These are phyloP conservation scores for Pseudomugil tenellus DNA, from an alignment of 2,797 vertebrate species.

Conservation along the genomic window DNA sequence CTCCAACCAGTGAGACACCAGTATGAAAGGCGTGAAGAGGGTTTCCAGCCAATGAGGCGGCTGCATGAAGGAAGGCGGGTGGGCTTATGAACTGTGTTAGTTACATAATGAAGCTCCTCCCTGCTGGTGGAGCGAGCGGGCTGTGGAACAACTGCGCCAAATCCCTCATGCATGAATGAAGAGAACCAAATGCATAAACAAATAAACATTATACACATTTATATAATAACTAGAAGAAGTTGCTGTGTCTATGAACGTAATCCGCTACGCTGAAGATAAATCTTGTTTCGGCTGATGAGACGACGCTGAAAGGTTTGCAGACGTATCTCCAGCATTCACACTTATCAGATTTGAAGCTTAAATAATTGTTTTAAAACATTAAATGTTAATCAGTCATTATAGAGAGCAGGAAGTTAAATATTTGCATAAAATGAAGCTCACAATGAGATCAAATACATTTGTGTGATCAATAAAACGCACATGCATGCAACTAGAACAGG, in stretches of 20 bases:
- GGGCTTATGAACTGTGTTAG: conserved; percentile 73
- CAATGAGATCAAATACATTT: not conserved
- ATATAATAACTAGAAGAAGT: not conserved
- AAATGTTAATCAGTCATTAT: not conserved
- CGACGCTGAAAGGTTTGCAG: too few relatives aligned
- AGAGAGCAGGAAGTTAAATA: not conserved
- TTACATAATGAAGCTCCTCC: conserved; percentile 82
- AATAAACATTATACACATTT: not conserved
- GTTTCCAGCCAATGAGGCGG: conserved; percentile 64
- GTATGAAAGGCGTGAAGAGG: conserved; percentile 34
- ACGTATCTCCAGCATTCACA: too few relatives aligned
- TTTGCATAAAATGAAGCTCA: too few relatives aligned
- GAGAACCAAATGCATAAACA: not conserved
- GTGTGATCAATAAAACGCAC: not conserved
- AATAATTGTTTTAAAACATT: not conserved
- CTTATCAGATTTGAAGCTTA: not conserved
- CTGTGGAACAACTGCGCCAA: conserved; percentile 19
- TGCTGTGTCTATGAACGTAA: not conserved
- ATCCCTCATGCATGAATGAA: not conserved
- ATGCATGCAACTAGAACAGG: not conserved
- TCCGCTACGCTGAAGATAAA: too few relatives aligned
- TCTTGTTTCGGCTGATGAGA: too few relatives aligned
- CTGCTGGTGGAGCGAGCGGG: conserved; percentile 21
- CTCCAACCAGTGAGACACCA: conserved; percentile 69
- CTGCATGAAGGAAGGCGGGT: conserved; percentile 26